Evolutionary conservation across 2,113 vertebrate species (phyloP).

Genomic region (Dendrocopos noguchii): DNA sequence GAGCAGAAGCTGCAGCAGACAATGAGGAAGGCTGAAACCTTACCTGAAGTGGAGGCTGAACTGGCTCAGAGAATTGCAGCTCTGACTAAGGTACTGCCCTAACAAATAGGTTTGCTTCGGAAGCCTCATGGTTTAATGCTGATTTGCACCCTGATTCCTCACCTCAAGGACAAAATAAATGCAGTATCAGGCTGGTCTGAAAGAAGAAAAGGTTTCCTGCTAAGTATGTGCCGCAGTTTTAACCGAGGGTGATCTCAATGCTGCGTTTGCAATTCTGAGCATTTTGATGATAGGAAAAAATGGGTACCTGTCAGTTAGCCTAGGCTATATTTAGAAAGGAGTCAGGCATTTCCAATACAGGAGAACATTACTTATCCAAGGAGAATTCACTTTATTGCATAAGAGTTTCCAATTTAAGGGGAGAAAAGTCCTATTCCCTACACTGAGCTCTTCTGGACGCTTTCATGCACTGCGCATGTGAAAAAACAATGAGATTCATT

Average conservation of each 20-base stretch:
- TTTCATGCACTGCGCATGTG: background rate
- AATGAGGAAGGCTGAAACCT: slow-evolving; percentile 97
- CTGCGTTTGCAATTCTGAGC: background rate
- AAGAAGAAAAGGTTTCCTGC: background rate
- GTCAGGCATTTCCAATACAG: background rate
- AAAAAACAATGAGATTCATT: background rate
- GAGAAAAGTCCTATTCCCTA: background rate
- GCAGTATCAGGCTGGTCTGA: background rate
- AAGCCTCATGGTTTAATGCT: background rate
- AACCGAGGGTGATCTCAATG: background rate
- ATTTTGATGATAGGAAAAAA: background rate
- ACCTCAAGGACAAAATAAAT: background rate
- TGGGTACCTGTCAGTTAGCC: background rate
- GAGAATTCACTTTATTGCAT: background rate
- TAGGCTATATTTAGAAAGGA: background rate
- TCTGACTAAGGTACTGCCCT: slow-evolving; percentile 90
- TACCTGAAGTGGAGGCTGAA: slow-evolving; percentile 98
- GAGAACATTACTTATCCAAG: background rate
- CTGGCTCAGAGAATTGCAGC: slow-evolving; percentile 97
- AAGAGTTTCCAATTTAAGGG: background rate
- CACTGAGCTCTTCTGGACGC: background rate
- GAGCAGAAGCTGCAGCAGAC: slow-evolving; percentile 99
- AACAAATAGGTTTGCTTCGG: background rate
- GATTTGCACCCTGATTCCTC: background rate
- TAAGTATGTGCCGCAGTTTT: background rate